These are phyloP conservation scores for Scartelaos histophorus DNA, from an alignment of 2,113 vertebrate species.

Conservation along the genomic window DNA sequence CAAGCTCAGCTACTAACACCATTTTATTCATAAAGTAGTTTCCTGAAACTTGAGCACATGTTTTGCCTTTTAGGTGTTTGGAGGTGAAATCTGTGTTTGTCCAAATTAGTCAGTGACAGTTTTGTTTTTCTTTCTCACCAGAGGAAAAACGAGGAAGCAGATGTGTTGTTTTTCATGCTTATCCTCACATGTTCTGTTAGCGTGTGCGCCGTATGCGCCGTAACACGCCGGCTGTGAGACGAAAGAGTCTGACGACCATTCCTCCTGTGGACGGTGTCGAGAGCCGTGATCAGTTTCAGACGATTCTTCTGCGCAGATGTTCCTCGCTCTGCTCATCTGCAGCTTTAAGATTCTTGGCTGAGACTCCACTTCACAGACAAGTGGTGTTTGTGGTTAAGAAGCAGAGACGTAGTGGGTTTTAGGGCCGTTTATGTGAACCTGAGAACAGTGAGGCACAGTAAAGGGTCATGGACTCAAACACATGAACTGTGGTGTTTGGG, in stretches of 20 bases:
- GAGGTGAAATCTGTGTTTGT: neutral
- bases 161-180: conserved; percentile 66
- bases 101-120: conserved; percentile 41
- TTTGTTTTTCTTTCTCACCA: conserved; percentile 32
- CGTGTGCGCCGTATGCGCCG: conserved; percentile 59
- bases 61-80: neutral
- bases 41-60: no score
- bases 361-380: conserved; percentile 31
- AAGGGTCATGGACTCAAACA: neutral
- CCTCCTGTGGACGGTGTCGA: conserved; percentile 40
- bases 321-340: conserved; percentile 35
- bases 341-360: conserved; percentile 46
- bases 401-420: neutral
- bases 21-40: no score
- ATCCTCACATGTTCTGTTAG: conserved; percentile 63
- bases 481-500: neutral
- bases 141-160: conserved; percentile 45
- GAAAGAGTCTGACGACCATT: conserved; percentile 57
- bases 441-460: neutral
- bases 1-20: no score
- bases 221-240: conserved; percentile 58
- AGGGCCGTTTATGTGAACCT: neutral
- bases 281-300: conserved; percentile 49
- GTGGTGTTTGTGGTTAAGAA: conserved; percentile 6
- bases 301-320: conserved; percentile 62